Base-by-base conservation (phyloP, 2,888 invertebrate species). In the Drosophila cognata region DNA sequence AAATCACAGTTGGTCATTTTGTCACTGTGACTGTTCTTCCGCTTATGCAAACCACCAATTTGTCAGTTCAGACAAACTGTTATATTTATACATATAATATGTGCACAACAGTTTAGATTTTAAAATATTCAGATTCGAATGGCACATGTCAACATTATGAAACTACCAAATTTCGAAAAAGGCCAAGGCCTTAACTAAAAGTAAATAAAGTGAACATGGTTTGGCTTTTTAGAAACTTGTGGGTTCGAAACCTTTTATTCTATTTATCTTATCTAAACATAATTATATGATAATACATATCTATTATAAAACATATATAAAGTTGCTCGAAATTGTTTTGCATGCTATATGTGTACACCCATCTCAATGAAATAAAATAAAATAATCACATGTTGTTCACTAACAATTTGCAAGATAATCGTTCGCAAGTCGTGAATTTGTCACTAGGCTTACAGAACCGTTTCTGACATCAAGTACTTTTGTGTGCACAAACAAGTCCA, bases 401-500 rank as follows among this genome's bases (percentile, higher is more conserved):
- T 13, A 21, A 7, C 21, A 46, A 21, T 21, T 46, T 7, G 21
- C 21, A 46, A 25, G 7, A 43, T 11, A 43, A 43, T 2, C 41
- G 18, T 43, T n/a, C 43, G 1, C 2, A 28, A 28, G 2, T 43
- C 35, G 51, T 69, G 68, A 69, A 52, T 58, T 35, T 69, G 51
- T 36, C 36, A 52, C 51, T 33, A 58, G 52, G 36, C 31, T 18
- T 43, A 52, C 21, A 21, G 13, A 38, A 69, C 31, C 35, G 52
- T 69, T 69, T 43, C 31, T 58, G 51, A 46, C 60, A 61, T 61
- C 70, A 71, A 71, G 70, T 71, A 55, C 70, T 28, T 48, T 55
- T 70, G 60, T 71, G 55, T 70, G 41, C 48, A 55, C 55, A 61
- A 71, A 50, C 71, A 21, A 55, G 71, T 69, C 53, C 70, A 71